A percentile compares a stretch with the other conserved stretches of the same genome.
Conservation (phyloP, 1,140 invertebrate genomes). For the Pseudomyrmex concolor region DNA sequence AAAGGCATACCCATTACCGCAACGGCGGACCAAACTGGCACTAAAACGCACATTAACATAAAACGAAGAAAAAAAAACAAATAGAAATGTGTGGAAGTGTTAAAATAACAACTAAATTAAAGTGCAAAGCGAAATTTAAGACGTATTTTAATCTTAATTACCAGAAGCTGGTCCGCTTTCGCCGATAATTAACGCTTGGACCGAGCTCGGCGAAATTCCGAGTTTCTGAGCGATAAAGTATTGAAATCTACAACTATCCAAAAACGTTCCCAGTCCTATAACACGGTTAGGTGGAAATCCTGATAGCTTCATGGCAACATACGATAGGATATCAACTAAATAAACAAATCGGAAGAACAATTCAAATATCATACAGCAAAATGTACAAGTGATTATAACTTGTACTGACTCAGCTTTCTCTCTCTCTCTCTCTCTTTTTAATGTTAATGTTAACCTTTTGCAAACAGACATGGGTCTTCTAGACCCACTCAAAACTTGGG, state of each 20-base stretch:
- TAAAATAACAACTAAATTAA: conserved; percentile 8
- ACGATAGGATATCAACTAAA: conserved; percentile 88
- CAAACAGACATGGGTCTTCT: too few species aligned
- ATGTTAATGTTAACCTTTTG: too few species aligned
- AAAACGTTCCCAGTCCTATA: conserved; percentile 87
- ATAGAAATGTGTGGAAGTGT: not conserved
- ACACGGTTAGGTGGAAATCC: conserved; percentile 87
- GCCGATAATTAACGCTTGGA: conserved; percentile 87
- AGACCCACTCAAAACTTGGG: too few species aligned
- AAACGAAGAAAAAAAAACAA: not conserved
- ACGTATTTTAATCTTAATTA: conserved; percentile 66
- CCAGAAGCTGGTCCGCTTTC: conserved; percentile 87
- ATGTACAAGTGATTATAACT: not conserved
- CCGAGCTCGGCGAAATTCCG: conserved; percentile 84
- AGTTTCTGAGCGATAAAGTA: conserved; percentile 86
- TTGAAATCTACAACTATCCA: conserved; percentile 87
- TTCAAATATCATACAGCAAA: not conserved
- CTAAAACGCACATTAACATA: conserved; percentile 73
- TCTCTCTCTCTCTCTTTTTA: not conserved
- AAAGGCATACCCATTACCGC: conserved; percentile 87
- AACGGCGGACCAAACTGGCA: conserved; percentile 88
- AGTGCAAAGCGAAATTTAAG: not conserved
- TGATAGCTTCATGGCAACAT: conserved; percentile 88
- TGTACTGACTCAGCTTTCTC: not conserved
- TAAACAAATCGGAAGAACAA: conserved; percentile 11